phyloP scores from a whole-genome alignment of 2,797 vertebrate species.

The Cynodonichthys magdalenae region DNA sequence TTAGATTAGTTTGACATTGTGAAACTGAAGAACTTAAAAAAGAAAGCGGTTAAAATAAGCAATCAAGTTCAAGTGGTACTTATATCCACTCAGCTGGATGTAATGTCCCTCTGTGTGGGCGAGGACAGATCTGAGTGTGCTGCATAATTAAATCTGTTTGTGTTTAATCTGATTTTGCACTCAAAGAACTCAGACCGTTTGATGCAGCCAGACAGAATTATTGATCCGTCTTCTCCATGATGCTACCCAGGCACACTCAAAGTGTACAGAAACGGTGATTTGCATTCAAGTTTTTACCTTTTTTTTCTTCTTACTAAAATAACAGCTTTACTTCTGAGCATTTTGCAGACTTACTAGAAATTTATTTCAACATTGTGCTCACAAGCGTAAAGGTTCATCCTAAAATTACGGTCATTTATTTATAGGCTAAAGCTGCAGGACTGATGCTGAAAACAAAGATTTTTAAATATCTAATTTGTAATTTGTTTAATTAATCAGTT shows the following conservation, averaged over 20 bases:
- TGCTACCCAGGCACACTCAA: not conserved
- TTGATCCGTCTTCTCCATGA: slow-evolving; percentile 24
- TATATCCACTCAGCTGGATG: slow-evolving; percentile 42
- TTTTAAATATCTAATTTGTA: too few relatives aligned
- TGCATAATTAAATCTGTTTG: slow-evolving; percentile 58
- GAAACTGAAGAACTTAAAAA: slow-evolving; percentile 1
- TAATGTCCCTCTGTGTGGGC: slow-evolving; percentile 34
- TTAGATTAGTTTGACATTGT: slow-evolving; percentile 5
- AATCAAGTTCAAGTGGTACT: slow-evolving; percentile 19
- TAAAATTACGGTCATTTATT: not conserved
- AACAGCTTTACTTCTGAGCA: too few relatives aligned
- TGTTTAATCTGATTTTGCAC: slow-evolving; percentile 61
- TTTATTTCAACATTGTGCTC: too few relatives aligned
- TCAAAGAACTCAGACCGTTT: slow-evolving; percentile 22
- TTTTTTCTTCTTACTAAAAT: too few relatives aligned
- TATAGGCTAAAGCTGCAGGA: too few relatives aligned
- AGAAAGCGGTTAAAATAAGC: slow-evolving; percentile 23
- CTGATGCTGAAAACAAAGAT: too few relatives aligned
- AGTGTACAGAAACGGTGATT: too few relatives aligned
- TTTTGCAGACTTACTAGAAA: too few relatives aligned
- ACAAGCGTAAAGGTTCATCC: not conserved
- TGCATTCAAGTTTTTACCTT: too few relatives aligned
- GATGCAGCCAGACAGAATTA: slow-evolving; percentile 25
- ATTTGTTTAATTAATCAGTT: too few relatives aligned
- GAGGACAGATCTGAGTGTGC: slow-evolving; percentile 30